phyloP scores from a whole-genome alignment of 2,797 vertebrate genomes.

The Triplophysa yarkandensis region DNA sequence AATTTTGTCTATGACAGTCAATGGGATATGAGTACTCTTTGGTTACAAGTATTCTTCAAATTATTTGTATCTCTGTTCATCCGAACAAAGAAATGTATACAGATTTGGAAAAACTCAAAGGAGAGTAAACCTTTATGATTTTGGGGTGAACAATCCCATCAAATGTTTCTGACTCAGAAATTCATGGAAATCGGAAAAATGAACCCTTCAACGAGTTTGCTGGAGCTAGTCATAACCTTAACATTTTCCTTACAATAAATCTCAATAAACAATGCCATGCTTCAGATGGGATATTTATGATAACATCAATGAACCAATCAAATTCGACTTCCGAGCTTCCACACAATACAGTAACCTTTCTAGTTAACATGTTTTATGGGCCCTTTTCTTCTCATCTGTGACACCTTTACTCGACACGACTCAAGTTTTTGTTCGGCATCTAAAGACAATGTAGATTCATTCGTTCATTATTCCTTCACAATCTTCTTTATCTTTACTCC shows the following conservation, averaged over 20 bases:
- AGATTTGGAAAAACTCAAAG: too few species aligned
- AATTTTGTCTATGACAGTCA: too few species aligned
- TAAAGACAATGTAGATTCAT: conserved; percentile 30
- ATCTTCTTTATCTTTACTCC: conserved; percentile 31
- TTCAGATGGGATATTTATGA: conserved; percentile 12
- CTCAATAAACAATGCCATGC: neutral
- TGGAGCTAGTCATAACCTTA: neutral
- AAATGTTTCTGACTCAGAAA: neutral
- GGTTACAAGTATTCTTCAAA: too few species aligned
- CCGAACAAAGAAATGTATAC: too few species aligned
- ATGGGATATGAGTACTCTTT: too few species aligned
- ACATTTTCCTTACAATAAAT: neutral
- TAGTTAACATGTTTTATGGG: conserved; percentile 36
- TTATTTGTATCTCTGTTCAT: too few species aligned
- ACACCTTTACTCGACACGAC: conserved; percentile 29
- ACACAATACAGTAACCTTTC: conserved; percentile 16
- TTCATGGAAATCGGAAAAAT: neutral
- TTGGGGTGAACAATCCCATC: too few species aligned
- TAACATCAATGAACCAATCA: conserved; percentile 4
- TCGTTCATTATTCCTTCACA: conserved; percentile 25
- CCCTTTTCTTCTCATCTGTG: conserved; percentile 33
- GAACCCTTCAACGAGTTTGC: neutral
- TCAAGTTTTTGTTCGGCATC: conserved; percentile 33
- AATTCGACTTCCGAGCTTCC: conserved; percentile 1
- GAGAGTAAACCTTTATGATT: too few species aligned